A percentile compares a stretch with the other conserved stretches of the same genome.
Conservation (phyloP, 2,888 invertebrate species). For the Callosobruchus maculatus region DNA sequence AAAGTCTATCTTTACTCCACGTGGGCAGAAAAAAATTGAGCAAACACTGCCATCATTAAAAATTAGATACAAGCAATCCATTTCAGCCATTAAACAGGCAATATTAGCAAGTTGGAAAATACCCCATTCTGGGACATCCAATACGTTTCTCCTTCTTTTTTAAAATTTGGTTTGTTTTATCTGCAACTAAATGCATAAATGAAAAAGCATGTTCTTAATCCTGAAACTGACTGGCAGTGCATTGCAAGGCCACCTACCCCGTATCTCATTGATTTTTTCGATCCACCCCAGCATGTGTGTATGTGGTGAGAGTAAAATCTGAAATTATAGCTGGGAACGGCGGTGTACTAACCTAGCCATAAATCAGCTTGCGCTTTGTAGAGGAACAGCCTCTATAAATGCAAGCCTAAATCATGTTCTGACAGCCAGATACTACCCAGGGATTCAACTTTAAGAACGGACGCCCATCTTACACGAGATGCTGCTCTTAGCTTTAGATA, state of each 20-base stretch:
- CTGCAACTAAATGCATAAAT: too few relatives aligned
- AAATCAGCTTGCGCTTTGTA: slow-evolving; percentile 41
- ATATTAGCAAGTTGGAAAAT: too few relatives aligned
- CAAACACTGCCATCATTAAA: too few relatives aligned
- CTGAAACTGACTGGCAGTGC: too few relatives aligned
- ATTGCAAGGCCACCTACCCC: neutral
- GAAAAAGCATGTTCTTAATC: too few relatives aligned
- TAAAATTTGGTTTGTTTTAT: too few relatives aligned
- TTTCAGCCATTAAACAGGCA: too few relatives aligned
- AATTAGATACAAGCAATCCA: too few relatives aligned
- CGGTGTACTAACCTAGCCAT: slow-evolving; percentile 43
- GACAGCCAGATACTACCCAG: slow-evolving; percentile 44
- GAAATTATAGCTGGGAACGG: slow-evolving; percentile 32
- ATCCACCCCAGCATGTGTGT: slow-evolving; percentile 6
- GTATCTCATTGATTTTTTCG: neutral
- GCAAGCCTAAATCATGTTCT: slow-evolving; percentile 47
- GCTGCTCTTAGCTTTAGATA: slow-evolving; percentile 11
- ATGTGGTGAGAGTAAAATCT: slow-evolving; percentile 33
- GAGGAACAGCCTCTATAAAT: slow-evolving; percentile 44
- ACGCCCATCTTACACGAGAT: slow-evolving; percentile 20
- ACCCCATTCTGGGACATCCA: too few relatives aligned
- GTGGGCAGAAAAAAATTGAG: too few relatives aligned
- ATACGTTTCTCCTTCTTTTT: too few relatives aligned
- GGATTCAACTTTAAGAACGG: slow-evolving; percentile 42
- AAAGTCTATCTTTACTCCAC: too few relatives aligned